phyloP scores from a whole-genome alignment of 2,113 vertebrate genomes.

The Chionis minor region DNA sequence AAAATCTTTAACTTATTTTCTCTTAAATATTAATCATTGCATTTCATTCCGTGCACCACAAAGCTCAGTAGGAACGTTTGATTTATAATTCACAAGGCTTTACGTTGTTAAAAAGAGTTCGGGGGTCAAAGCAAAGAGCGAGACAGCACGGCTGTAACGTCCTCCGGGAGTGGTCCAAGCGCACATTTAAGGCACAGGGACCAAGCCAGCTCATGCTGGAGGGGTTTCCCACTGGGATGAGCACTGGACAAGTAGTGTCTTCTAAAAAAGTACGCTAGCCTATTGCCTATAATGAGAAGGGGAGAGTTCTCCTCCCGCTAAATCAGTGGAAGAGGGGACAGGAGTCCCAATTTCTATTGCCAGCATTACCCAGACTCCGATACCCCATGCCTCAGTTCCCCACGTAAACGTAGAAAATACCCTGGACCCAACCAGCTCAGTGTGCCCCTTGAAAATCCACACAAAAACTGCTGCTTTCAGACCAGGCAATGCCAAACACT shows the following conservation, averaged over 20 bases:
- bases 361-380: background rate
- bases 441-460: background rate
- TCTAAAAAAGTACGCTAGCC: background rate
- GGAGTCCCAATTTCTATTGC: background rate
- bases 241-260: background rate
- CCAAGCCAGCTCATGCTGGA: background rate
- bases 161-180: background rate
- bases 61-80: slow-evolving; percentile 33
- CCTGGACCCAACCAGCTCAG: background rate
- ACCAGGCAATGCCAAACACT: background rate
- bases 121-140: background rate
- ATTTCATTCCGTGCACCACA: slow-evolving; percentile 61
- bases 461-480: background rate
- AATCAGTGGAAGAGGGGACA: background rate
- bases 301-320: background rate
- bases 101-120: slow-evolving; percentile 24
- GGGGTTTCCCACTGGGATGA: background rate
- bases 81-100: slow-evolving; percentile 40
- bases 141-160: background rate
- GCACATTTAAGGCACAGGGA: background rate
- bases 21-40: slow-evolving; percentile 68
- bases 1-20: slow-evolving; percentile 55
- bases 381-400: background rate
- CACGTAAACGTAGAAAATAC: background rate
- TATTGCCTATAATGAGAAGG: background rate